Base-by-base conservation (phyloP, 2,797 vertebrate species). In the Bradypodion pumilum region DNA sequence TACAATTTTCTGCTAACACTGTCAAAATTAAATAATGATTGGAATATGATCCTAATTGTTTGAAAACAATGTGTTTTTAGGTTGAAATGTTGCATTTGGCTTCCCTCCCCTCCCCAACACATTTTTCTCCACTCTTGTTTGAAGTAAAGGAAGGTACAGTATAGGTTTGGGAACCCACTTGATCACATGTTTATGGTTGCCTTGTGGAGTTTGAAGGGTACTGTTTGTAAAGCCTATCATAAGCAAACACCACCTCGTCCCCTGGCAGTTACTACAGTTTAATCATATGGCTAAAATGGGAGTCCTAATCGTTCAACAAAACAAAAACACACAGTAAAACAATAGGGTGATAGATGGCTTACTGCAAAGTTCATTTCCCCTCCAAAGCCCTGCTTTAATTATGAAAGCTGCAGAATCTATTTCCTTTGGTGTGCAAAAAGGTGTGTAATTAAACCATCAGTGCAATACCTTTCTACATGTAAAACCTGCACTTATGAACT, bases 401-500 rank as follows among this genome's bases (percentile, higher is more conserved):
- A 95, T 79, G 92, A 95, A 96, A 95, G 91, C 92, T 82, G 32
- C 90, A 94, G 91, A 95, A 95, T 91, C 92, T 95, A 95, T 96
- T 96, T 95, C 94, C 95, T 96, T 95, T 95, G 94, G 95, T 96
- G 96, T 96, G 96, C 96, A 96, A 95, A 96, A 96, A 96, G 94
- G 96, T 97, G 95, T 97, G 95, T 97, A 96, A 96, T 96, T 96
- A 97, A 97, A 96, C 95, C 94, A 95, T 95, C 94, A 95, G 94
- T 87, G 92, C 95, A 96, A 96, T 95, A 95, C 96, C 95, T 94
- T 95, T 95, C 94, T 95, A 92, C 95, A 94, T 96, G 95, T 96
- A 96, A 95, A 96, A 96, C 94, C 94, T 82, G 85, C 94, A 96
- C 95, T 96, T 96, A 96, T 91, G 95, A 96, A 96, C 96, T 96